These are phyloP conservation scores for Mesaphorura yosii DNA, from an alignment of 1,140 invertebrate species.

Conservation along the genomic window DNA sequence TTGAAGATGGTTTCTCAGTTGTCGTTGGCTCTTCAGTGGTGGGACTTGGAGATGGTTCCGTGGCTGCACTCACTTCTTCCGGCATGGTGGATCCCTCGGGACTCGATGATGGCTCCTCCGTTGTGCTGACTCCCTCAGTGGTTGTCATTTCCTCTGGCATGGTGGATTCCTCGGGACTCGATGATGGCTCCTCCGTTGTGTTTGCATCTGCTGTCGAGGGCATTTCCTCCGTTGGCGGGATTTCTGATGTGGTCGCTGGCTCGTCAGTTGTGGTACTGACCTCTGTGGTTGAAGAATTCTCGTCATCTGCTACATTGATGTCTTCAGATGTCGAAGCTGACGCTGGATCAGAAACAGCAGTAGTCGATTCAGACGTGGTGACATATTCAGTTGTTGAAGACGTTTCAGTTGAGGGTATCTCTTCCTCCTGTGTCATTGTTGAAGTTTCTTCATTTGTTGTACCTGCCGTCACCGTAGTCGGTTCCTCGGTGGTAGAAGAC, in stretches of 20 bases:
- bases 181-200: background rate
- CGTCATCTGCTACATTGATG: no score
- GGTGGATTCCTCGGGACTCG: background rate
- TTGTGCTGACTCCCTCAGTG: background rate
- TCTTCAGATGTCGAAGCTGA: no score
- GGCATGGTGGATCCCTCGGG: background rate
- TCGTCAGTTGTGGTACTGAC: no score
- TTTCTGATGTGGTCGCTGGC: no score
- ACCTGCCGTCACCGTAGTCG: background rate
- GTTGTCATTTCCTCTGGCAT: background rate
- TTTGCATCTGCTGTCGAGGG: background rate
- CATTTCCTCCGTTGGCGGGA: background rate
- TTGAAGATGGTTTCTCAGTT: background rate
- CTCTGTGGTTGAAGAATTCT: background rate
- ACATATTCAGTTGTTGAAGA: no score
- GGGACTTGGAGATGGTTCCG: background rate
- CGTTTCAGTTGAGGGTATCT: no score
- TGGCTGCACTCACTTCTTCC: background rate
- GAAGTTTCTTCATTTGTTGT: background rate
- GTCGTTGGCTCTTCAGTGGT: background rate
- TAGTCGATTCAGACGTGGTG: no score
- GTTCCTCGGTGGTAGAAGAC: background rate
- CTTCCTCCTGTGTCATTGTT: no score
- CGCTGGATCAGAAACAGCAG: no score
- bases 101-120: background rate